These are phyloP conservation scores for Macrotrachela quadricornifera DNA, from an alignment of 1,140 invertebrate species.

Conservation along the genomic window DNA sequence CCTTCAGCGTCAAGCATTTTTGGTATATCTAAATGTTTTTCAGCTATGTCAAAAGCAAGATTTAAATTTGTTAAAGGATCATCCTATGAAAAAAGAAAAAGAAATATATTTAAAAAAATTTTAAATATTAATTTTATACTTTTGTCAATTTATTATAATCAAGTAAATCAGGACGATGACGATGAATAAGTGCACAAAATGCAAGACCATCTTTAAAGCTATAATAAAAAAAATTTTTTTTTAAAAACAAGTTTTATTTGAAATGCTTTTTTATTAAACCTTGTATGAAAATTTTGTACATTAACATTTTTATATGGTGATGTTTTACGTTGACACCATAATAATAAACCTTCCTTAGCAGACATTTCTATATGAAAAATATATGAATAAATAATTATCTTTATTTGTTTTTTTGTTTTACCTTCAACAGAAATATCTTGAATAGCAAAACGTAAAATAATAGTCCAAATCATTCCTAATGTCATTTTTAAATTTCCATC, in stretches of 20 bases:
- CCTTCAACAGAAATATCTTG: conserved; percentile 96
- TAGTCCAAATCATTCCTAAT: conserved; percentile 99
- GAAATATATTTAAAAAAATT: not conserved
- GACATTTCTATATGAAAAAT: conserved; percentile 57
- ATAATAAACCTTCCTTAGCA: conserved; percentile 87
- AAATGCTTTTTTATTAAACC: not conserved
- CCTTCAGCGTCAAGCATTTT: conserved; percentile 99
- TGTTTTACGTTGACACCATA: conserved; percentile 98
- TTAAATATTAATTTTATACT: conserved; percentile 33
- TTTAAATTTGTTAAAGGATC: conserved; percentile 96
- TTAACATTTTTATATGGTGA: conserved; percentile 99
- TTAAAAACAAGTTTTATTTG: not conserved
- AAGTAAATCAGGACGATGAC: conserved; percentile 92
- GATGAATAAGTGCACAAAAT: conserved; percentile 96
- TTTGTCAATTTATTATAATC: conserved; percentile 95
- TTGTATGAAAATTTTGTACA: conserved; percentile 93
- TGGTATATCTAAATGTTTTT: conserved; percentile 98
- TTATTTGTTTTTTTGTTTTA: conserved; percentile 12
- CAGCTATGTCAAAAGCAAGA: conserved; percentile 95
- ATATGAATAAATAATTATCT: not conserved
- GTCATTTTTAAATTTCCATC: conserved; percentile 99
- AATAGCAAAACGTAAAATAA: conserved; percentile 96
- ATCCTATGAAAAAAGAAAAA: conserved; percentile 36
- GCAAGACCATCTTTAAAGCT: conserved; percentile 74
- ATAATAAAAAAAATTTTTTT: conserved; percentile 8